These are phyloP conservation scores for Spea bombifrons DNA, from an alignment of 2,113 vertebrate genomes.

Conservation along the genomic window DNA sequence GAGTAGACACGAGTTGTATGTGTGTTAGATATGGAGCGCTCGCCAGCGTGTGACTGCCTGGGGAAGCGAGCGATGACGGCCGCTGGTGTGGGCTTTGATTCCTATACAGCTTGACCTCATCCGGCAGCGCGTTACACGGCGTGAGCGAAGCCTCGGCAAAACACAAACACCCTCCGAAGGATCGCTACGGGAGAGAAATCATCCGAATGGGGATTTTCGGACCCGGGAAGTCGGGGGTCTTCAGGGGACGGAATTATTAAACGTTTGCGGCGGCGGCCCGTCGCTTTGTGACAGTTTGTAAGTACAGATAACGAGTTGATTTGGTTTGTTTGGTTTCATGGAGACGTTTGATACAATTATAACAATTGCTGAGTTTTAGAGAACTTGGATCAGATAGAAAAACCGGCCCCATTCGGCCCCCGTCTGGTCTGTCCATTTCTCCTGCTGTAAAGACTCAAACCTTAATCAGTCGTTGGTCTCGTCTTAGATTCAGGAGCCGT, in stretches of 20 bases:
- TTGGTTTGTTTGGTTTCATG: background rate
- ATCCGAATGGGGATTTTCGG: background rate
- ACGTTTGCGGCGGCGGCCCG: constrained; percentile 6
- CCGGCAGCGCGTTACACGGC: background rate
- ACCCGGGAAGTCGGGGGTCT: background rate
- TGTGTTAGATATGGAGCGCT: background rate
- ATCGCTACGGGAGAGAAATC: background rate
- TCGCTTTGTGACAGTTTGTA: constrained; percentile 10
- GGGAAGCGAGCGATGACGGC: constrained; percentile 17
- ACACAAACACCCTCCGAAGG: too few species aligned
- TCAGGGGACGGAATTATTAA: background rate
- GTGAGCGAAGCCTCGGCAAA: too few species aligned
- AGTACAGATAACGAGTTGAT: constrained; percentile 6
- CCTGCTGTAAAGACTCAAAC: too few species aligned
- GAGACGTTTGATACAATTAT: too few species aligned
- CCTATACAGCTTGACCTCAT: constrained; percentile 6
- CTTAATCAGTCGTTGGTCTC: too few species aligned
- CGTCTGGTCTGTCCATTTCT: too few species aligned
- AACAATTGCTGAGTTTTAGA: too few species aligned
- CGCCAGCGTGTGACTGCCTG: constrained; percentile 22
- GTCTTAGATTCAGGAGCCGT: too few species aligned
- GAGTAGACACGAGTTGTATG: background rate
- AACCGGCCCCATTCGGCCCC: too few species aligned
- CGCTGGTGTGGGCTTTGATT: constrained; percentile 1
- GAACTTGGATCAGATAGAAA: too few species aligned